Evolutionary conservation across 2,888 invertebrate species (phyloP), one percentile per base, ranked within the genome.

Genomic region (Agriotes lineatus): DNA sequence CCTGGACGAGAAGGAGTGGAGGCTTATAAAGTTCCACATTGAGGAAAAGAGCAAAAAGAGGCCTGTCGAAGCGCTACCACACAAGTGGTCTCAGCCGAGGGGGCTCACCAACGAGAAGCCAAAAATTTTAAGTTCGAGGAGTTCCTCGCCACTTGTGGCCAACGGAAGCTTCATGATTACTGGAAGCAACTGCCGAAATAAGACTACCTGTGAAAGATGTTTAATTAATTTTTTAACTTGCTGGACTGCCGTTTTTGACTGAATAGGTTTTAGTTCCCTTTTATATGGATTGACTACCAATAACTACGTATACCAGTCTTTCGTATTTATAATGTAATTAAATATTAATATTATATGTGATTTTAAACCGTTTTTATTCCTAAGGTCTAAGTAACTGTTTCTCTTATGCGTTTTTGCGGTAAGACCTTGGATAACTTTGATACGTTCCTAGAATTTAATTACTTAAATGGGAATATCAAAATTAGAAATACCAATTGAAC

Each of bases 1-100:
- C 39, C 80, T 90, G 14, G 84, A 86, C 39, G 85, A 86, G 69
- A 84, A 85, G 30, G 90, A 90, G 74, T 86, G 80, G 75, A 76
- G 82, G 20, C 72, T 74, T 25, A 82, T 84, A 16, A 75, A 81
- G 37, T 80, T 81, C 62, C 81, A 80, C 71, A 78, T 83, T 19
- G 79, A 79, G 56, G 80, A 79, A 59, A 81, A 76, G 63, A 76
- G 78, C 62, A 83, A 80, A 69, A 77, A 76, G 48, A 74, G 76
- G n/a, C 74, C 76, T 2, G 76, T 80, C 3, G 73, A 79, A 42
- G 79, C 79, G 59, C 64, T 83, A 62, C 82, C 81, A 0, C 71
- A 77, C 63, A 80, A 81, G 73, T 78, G 79, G 75, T 82, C 82
- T 0, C 64, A 66, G 18, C 77, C 76, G 2, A 75, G 83, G 59